Evolutionary conservation across 2,888 invertebrate species (phyloP).

Genomic region (Anorthoa munda): DNA sequence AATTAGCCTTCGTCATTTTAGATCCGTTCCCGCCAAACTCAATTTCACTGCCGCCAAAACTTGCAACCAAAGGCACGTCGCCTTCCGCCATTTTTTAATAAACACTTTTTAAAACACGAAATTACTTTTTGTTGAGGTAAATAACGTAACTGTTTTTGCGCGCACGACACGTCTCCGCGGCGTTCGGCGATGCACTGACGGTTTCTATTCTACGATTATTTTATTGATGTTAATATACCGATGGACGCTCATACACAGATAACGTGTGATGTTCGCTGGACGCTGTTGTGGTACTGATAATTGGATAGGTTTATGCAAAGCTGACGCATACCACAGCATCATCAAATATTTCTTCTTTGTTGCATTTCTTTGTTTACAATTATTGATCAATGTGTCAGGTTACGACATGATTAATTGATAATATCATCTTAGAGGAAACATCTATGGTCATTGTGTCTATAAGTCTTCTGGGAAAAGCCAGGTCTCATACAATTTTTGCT

Average conservation of each 20-base stretch:
- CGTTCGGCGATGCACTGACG: constrained; percentile 80
- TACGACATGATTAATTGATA: neutral
- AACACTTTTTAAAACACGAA: constrained; percentile 73
- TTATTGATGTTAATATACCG: constrained; percentile 86
- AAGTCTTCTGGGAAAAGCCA: neutral
- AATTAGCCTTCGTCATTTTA: constrained; percentile 84
- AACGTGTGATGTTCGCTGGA: constrained; percentile 82
- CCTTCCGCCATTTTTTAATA: constrained; percentile 84
- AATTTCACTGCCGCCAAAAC: constrained; percentile 86
- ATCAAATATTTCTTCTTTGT: constrained; percentile 26
- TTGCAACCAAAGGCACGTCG: constrained; percentile 86
- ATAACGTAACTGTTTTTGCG: constrained; percentile 52
- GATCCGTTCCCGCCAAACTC: constrained; percentile 86
- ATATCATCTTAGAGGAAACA: neutral
- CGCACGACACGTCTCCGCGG: constrained; percentile 66
- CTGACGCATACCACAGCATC: constrained; percentile 56
- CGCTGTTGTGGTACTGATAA: constrained; percentile 84
- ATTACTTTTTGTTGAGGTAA: constrained; percentile 60
- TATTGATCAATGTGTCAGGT: neutral
- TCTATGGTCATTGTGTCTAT: neutral
- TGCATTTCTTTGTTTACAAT: constrained; percentile 45
- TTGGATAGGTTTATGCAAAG: constrained; percentile 80
- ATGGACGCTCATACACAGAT: constrained; percentile 82
- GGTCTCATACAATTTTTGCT: neutral
- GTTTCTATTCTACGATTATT: constrained; percentile 77